phyloP scores from a whole-genome alignment of 35 echinoderm and acorn worm species.

The Ptychodera flava region DNA sequence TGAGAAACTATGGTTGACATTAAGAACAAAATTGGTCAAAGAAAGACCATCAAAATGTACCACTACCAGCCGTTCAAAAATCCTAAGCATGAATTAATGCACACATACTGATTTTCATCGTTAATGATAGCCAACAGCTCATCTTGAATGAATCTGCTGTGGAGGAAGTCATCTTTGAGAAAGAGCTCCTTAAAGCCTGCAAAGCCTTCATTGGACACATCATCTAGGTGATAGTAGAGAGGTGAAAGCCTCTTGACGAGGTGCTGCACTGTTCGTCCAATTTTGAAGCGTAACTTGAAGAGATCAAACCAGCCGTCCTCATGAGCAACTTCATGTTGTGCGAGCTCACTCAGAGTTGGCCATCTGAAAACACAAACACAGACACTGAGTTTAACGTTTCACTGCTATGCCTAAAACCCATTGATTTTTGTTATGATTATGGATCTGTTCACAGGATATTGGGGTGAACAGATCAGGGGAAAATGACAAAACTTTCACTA shows the following conservation, averaged over 20 bases:
- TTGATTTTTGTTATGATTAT: no score
- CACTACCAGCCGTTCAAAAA: no score
- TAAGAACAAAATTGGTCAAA: no score
- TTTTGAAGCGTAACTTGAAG: not conserved
- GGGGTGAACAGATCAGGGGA: no score
- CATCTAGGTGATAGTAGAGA: not conserved
- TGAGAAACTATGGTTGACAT: no score
- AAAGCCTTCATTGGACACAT: not conserved
- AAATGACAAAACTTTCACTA: no score
- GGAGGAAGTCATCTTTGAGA: not conserved
- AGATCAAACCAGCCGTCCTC: not conserved
- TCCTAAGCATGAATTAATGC: no score
- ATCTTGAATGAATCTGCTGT: not conserved
- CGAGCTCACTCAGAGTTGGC: not conserved
- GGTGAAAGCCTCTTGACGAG: not conserved
- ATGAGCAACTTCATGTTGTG: not conserved
- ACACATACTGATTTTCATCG: no score
- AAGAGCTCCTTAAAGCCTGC: not conserved
- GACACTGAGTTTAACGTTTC: no score
- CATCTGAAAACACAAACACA: not conserved
- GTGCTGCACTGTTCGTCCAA: not conserved
- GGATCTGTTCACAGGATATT: no score
- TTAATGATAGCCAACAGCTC: not conserved
- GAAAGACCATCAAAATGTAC: no score
- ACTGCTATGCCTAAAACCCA: no score